Evolutionary conservation across 2,888 invertebrate genomes (phyloP).

Genomic region (Mythimna loreyi): DNA sequence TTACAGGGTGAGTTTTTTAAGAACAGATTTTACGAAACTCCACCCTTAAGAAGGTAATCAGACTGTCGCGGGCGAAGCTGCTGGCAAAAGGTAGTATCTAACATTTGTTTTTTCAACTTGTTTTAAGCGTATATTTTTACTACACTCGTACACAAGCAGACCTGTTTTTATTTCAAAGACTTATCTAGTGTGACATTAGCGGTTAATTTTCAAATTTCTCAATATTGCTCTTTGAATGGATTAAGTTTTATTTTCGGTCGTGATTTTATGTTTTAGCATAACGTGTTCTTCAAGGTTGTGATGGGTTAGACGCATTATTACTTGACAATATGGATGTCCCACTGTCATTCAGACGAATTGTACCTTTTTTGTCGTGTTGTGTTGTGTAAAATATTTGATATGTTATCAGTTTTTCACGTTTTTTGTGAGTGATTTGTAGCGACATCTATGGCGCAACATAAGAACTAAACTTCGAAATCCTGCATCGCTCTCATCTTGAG

Average conservation of each 20-base stretch:
- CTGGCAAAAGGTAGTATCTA: too few relatives aligned
- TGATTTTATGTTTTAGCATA: constrained; percentile 85
- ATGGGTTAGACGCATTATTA: constrained; percentile 73
- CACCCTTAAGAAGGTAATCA: too few relatives aligned
- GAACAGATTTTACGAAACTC: too few relatives aligned
- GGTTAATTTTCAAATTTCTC: constrained; percentile 69
- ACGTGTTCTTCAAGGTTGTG: constrained; percentile 85
- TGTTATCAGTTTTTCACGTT: constrained; percentile 38
- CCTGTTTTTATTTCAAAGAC: constrained; percentile 35
- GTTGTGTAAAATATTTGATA: constrained; percentile 42
- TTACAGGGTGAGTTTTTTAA: too few relatives aligned
- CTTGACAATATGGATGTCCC: constrained; percentile 73
- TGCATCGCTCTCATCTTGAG: too few relatives aligned
- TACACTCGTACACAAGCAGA: constrained; percentile 15
- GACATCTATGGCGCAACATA: too few relatives aligned
- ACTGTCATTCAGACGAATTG: constrained; percentile 65
- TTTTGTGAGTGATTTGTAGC: constrained; percentile 29
- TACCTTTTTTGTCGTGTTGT: constrained; percentile 38
- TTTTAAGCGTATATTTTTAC: constrained; percentile 43
- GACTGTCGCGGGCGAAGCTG: too few relatives aligned
- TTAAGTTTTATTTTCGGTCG: constrained; percentile 77
- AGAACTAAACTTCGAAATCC: too few relatives aligned
- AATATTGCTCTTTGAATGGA: constrained; percentile 67
- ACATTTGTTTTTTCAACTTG: constrained; percentile 7
- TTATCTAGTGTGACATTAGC: constrained; percentile 33